Conservation (phyloP, 2,797 vertebrate genomes). For the Protosalanx chinensis region DNA sequence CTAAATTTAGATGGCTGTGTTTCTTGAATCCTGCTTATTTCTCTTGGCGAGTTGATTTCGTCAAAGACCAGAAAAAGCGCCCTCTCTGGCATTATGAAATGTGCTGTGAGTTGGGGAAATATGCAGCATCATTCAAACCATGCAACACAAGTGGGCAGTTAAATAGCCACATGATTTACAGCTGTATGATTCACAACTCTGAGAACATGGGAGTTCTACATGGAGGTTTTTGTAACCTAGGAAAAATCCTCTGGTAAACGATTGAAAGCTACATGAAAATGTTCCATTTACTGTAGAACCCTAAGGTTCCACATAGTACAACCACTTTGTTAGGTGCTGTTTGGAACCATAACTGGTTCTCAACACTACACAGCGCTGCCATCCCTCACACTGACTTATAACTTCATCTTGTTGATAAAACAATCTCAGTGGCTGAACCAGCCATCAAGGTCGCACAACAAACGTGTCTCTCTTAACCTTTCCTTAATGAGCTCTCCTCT, state of each 20-base stretch:
- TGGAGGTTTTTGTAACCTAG: too few species aligned
- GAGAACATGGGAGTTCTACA: too few species aligned
- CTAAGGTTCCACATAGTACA: too few species aligned
- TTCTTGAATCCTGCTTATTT: conserved; percentile 69
- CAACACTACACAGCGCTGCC: not conserved
- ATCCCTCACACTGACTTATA: not conserved
- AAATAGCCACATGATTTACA: too few species aligned
- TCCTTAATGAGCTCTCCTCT: conserved; percentile 42
- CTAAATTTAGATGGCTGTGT: conserved; percentile 66
- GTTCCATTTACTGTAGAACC: too few species aligned
- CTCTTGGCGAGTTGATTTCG: conserved; percentile 59
- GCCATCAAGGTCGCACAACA: conserved; percentile 3
- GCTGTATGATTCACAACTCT: too few species aligned
- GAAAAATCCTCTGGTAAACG: too few species aligned
- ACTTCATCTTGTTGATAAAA: not conserved
- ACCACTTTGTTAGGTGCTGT: too few species aligned
- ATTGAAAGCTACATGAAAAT: too few species aligned
- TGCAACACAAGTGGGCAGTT: too few species aligned
- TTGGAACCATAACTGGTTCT: too few species aligned
- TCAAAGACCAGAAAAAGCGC: conserved; percentile 45
- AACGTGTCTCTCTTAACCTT: conserved; percentile 34
- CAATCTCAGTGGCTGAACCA: conserved; percentile 15
- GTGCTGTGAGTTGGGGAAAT: not conserved
- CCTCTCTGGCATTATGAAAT: conserved; percentile 39
- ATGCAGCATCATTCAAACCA: too few species aligned